Conservation (phyloP, 1,140 invertebrate genomes). For the Heliconius hermathena region DNA sequence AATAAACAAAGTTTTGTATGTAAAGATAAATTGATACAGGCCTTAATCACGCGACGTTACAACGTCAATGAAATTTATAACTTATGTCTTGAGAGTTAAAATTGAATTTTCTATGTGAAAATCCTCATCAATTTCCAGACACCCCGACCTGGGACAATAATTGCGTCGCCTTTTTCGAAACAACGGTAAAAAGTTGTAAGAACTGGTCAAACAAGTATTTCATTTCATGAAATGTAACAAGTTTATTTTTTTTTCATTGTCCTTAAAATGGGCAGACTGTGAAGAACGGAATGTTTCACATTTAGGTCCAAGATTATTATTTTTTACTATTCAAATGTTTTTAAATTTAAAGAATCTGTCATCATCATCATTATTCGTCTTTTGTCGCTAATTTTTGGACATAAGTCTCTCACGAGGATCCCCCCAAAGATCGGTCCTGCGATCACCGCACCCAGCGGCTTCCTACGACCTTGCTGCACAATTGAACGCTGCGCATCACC, state of each 20-base stretch:
- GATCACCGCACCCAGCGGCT: too few species aligned
- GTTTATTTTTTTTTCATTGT: neutral
- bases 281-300: too few species aligned
- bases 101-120: conserved; percentile 17
- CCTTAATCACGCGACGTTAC: conserved; percentile 20
- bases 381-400: too few species aligned
- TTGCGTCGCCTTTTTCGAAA: conserved; percentile 27
- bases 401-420: too few species aligned
- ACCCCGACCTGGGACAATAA: conserved; percentile 36
- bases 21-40: conserved; percentile 28
- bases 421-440: too few species aligned
- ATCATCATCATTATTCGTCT: too few species aligned
- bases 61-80: neutral
- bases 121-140: neutral
- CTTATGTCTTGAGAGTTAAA: neutral
- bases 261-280: neutral
- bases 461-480: too few species aligned
- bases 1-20: conserved; percentile 15
- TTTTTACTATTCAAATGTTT: too few species aligned
- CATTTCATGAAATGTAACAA: neutral
- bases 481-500: too few species aligned
- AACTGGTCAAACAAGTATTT: conserved; percentile 35
- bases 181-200: conserved; percentile 24
- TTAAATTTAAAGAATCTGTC: too few species aligned
- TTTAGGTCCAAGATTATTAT: neutral